Evolutionary conservation across 2,888 invertebrate genomes (phyloP), one percentile per base, ranked within the genome.

Genomic region (Andrena hattorfiana): DNA sequence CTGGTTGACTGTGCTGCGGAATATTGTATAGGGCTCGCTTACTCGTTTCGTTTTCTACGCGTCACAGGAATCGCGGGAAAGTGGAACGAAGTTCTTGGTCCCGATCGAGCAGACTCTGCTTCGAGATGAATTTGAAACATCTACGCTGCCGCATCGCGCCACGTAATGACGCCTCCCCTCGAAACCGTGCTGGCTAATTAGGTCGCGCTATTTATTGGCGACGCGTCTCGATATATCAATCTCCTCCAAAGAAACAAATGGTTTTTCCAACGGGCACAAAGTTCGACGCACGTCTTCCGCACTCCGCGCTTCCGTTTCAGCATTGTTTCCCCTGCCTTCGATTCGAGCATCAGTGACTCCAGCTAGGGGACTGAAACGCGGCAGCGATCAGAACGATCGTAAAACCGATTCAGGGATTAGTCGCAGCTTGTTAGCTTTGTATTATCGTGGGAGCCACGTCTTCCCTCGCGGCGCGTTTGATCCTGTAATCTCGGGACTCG

Each of bases 391-490:
- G n/a, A 26, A 20, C 16, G 32, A 69, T 35, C n/a, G 35, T n/a
- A 48, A 54, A 70, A 60, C 35, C 32, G 66, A 81, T 77, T 68
- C 51, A 2, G 54, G 62, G 81, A 84, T 84, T 74, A 77, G 49
- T 85, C 51, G 62, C 54, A 69, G 62, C 73, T 71, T 79, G 77
- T 85, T 85, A 85, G 69, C 69, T 56, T 35, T 26, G 62, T 69
- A 59, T 84, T 78, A 81, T 66, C 84, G 59, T 6, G 35, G 23
- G 10, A 69, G 72, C 49, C 62, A 62, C 66, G 32, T 70, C 70
- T 83, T 63, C 51, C 49, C 13, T 13, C 56, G 30, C 23, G 69
- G 74, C 32, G 28, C 69, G n/a, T 60, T 59, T 60, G 59, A 64
- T 70, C 74, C 62, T 59, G 73, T 77, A 85, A 85, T 85, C 67